A percentile compares a stretch with the other conserved stretches of the same genome.
These are phyloP conservation scores for Climacteris rufus DNA, from an alignment of 2,113 vertebrate genomes.

Conservation along the genomic window DNA sequence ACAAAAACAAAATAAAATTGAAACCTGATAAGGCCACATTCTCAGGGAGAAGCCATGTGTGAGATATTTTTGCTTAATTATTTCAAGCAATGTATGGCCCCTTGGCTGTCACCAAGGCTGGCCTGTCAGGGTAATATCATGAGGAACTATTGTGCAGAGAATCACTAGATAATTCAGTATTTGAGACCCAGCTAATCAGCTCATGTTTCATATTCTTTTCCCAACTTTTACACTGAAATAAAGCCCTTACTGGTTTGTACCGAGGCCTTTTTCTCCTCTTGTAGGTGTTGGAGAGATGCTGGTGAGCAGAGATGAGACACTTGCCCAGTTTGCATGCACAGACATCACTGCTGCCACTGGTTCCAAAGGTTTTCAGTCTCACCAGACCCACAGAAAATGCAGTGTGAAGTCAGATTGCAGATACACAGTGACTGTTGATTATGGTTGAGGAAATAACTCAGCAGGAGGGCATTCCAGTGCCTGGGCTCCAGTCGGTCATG, in stretches of 20 bases:
- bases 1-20: constrained; percentile 53
- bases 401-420: neutral
- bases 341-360: neutral
- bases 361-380: neutral
- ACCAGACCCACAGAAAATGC: neutral
- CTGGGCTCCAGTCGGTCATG: constrained; percentile 63
- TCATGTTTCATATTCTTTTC: constrained; percentile 18
- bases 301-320: neutral
- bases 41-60: constrained; percentile 61
- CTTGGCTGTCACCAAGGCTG: constrained; percentile 41
- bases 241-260: neutral
- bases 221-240: neutral
- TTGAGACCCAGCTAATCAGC: constrained; percentile 19
- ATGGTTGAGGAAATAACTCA: constrained; percentile 51
- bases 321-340: neutral
- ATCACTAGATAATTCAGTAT: neutral
- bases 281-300: neutral
- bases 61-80: constrained; percentile 58
- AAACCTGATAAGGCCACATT: constrained; percentile 49
- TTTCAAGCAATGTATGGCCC: constrained; percentile 56
- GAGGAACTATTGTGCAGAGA: neutral
- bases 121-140: constrained; percentile 1
- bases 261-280: neutral
- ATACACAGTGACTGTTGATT: constrained; percentile 26
- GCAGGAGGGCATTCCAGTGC: constrained; percentile 74